Conservation (phyloP, 2,797 vertebrate species). For the Danionella dracula region DNA sequence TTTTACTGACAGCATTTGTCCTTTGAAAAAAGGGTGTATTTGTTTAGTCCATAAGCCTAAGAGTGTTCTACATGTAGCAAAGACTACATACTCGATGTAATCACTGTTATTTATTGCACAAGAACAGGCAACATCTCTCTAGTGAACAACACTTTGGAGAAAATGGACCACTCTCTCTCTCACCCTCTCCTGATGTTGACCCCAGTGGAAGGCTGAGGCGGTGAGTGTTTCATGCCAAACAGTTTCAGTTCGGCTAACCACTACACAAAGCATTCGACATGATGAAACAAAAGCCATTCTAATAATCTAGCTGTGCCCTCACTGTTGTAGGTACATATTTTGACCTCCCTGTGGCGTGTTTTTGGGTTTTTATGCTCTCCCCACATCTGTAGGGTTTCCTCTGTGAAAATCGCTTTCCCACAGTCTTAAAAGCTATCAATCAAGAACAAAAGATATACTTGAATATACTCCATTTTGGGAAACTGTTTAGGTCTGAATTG, state of each 20-base stretch:
- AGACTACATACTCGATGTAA: conserved; percentile 65
- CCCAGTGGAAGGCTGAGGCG: conserved; percentile 52
- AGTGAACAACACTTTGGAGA: conserved; percentile 72
- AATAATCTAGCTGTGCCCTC: conserved; percentile 44
- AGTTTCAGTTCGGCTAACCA: conserved; percentile 45
- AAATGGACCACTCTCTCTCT: conserved; percentile 71
- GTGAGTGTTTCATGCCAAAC: conserved; percentile 63
- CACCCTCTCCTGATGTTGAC: conserved; percentile 57
- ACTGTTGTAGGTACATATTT: too few relatives aligned
- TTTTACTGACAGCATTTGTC: conserved; percentile 12
- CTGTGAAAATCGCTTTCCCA: too few relatives aligned
- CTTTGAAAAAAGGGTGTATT: conserved; percentile 41
- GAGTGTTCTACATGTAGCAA: conserved; percentile 46
- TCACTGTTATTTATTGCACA: conserved; percentile 69
- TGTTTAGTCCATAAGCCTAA: conserved; percentile 43
- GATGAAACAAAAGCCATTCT: conserved; percentile 45
- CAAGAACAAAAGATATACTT: too few relatives aligned
- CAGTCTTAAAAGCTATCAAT: too few relatives aligned
- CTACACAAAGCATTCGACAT: conserved; percentile 37
- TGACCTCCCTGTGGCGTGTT: too few relatives aligned
- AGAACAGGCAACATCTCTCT: conserved; percentile 66
- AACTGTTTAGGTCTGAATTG: too few relatives aligned
- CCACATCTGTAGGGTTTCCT: too few relatives aligned
- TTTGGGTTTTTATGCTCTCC: too few relatives aligned
- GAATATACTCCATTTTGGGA: too few relatives aligned